A percentile compares a stretch with the other conserved stretches of the same genome.
Evolutionary conservation across 2,797 vertebrate species (phyloP).

Genomic region (Acestrorhynchus altus): DNA sequence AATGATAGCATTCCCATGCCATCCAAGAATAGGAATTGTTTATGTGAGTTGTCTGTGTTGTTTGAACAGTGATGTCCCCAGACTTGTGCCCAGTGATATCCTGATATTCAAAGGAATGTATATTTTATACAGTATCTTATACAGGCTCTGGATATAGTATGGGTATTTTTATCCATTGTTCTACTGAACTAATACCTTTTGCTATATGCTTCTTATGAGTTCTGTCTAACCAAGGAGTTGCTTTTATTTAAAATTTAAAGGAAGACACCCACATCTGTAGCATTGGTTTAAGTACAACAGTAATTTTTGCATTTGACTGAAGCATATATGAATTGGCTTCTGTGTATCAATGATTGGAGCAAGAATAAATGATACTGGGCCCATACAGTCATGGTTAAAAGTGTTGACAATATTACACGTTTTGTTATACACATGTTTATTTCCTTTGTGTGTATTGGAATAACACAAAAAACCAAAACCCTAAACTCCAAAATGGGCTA

Average conservation of each 20-base stretch:
- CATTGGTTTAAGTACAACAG: too few species aligned
- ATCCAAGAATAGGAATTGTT: conserved; percentile 67
- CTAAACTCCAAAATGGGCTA: too few species aligned
- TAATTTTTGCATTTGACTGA: too few species aligned
- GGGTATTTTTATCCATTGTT: not conserved
- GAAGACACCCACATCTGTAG: not conserved
- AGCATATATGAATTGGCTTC: too few species aligned
- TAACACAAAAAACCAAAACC: too few species aligned
- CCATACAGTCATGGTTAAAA: too few species aligned
- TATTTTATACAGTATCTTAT: not conserved
- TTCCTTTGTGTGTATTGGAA: too few species aligned
- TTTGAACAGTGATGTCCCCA: conserved; percentile 20
- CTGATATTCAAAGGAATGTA: not conserved
- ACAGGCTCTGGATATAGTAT: not conserved
- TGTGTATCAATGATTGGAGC: too few species aligned
- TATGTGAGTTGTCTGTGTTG: conserved; percentile 34
- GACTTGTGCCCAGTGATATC: not conserved
- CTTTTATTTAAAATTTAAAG: not conserved
- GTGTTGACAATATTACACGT: too few species aligned
- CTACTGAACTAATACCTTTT: not conserved
- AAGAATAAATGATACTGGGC: too few species aligned
- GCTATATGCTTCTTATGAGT: too few species aligned
- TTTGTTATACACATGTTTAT: too few species aligned
- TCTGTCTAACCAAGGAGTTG: not conserved
- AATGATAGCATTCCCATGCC: conserved; percentile 71